Base-by-base conservation (phyloP, 2,113 vertebrate species). In the Limnothrissa miodon region DNA sequence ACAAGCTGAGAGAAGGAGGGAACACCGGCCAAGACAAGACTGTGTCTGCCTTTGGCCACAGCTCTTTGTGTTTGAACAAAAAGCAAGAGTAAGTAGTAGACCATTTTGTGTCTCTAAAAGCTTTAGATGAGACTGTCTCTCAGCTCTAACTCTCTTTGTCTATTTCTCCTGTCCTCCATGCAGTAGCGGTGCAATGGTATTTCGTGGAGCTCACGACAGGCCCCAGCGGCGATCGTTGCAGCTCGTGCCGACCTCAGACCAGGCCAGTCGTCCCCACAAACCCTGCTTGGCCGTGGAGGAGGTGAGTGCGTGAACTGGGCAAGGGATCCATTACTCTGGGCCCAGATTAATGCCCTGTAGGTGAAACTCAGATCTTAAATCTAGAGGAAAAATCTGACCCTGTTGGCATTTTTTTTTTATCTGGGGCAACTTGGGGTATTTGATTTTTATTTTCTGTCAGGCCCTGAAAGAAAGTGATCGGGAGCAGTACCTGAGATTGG, bases 261-360 rank as follows among this genome's bases (percentile, higher is more conserved):
- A 33, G 15, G 13, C 92, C 45, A 88, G 29, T 79, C 93, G 92
- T 83, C 89, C 86, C 79, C 90, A 90, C 83, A 95, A 92, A 81
- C 89, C 92, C 81, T 93, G 90, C 88, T 91, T 95, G 5, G 88
- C 95, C 0, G 95, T 95, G 42, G 94, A 95, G 87, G 92, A 95
- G 95, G 95, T 95, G 66, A 74, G 29, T 29, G 11, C 36, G 25
- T 9, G 33, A 11, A 42, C 42, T 42, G 42, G 2, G 42, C 6
- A 42, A 42, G 42, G 2, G 42, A 42, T 6, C 46, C 11, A 48
- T 15, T 2, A 13, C 10, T 48, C 15, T 4, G 46, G 46, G 15
- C 10, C 23, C 51, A 53, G 48, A 5, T 21, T 53, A 2, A 53
- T 53, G 48, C 48, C 5, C 48, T 53, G 15, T 4, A 53, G 17